Percentiles rank a stretch among this genome's conserved stretches.
These are phyloP conservation scores for Ligdia adustata DNA, from an alignment of 2,888 invertebrate genomes.

Conservation along the genomic window DNA sequence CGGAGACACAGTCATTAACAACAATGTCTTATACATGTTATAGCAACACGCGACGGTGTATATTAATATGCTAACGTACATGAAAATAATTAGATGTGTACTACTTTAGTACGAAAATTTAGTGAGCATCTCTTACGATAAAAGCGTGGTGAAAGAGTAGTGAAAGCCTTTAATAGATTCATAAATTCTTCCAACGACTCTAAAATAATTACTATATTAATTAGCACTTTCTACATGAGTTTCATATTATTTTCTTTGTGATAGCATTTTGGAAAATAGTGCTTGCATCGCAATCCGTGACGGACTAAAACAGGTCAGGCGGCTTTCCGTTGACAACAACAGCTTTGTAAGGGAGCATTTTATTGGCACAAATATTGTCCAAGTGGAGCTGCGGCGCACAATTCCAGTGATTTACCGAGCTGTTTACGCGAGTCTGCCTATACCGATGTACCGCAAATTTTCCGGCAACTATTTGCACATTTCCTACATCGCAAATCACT, in stretches of 20 bases:
- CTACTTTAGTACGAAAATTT: no score
- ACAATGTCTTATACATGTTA: neutral
- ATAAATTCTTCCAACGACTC: no score
- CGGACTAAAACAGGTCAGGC: constrained; percentile 73
- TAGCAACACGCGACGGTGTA: no score
- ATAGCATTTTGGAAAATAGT: no score
- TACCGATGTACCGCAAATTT: constrained; percentile 68
- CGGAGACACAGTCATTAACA: constrained; percentile 5
- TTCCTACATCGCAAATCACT: constrained; percentile 69
- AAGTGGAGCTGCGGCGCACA: constrained; percentile 72
- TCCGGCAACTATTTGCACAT: constrained; percentile 70
- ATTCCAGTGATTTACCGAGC: constrained; percentile 78
- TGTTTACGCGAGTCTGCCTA: constrained; percentile 76
- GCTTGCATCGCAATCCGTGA: constrained; percentile 60
- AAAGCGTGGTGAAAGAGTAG: no score
- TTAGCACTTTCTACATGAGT: no score
- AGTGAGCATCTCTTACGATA: no score
- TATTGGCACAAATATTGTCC: constrained; percentile 82
- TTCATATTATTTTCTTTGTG: no score
- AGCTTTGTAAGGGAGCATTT: constrained; percentile 79
- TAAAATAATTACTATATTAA: no score
- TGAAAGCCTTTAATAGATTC: no score
- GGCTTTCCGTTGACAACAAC: constrained; percentile 78
- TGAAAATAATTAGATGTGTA: no score
- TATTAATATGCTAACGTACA: no score